These are phyloP conservation scores for Magallana angulata DNA, from an alignment of 1,140 invertebrate species.

Conservation along the genomic window DNA sequence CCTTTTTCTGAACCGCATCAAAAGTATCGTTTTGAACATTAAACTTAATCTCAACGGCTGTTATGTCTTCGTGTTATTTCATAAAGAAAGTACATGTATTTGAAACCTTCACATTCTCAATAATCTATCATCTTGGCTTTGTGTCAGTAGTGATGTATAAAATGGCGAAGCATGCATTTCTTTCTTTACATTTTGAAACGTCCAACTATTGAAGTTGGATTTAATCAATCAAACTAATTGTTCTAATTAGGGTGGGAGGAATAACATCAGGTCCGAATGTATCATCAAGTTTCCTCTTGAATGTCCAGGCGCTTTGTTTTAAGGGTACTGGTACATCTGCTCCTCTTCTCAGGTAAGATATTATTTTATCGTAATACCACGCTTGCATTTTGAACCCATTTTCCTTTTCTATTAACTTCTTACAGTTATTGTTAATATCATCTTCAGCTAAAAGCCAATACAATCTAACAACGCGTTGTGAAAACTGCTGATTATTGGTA, in stretches of 20 bases:
- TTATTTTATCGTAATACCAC: not conserved
- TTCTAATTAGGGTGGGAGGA: not conserved
- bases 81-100: no score
- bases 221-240: not conserved
- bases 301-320: not conserved
- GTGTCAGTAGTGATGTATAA: no score
- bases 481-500: not conserved
- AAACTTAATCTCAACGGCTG: no score
- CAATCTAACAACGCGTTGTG: not conserved
- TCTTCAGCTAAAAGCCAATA: constrained; percentile 9
- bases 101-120: no score
- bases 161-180: no score
- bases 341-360: not conserved
- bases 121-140: no score
- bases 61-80: no score
- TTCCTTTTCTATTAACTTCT: not conserved
- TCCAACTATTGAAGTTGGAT: no score
- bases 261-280: not conserved
- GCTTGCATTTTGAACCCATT: constrained; percentile 2
- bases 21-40: no score
- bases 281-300: not conserved
- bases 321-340: not conserved
- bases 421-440: not conserved
- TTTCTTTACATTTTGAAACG: no score
- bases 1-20: no score